Base-by-base conservation (phyloP, 2,888 invertebrate genomes). In the Chaetoderma sp. region DNA sequence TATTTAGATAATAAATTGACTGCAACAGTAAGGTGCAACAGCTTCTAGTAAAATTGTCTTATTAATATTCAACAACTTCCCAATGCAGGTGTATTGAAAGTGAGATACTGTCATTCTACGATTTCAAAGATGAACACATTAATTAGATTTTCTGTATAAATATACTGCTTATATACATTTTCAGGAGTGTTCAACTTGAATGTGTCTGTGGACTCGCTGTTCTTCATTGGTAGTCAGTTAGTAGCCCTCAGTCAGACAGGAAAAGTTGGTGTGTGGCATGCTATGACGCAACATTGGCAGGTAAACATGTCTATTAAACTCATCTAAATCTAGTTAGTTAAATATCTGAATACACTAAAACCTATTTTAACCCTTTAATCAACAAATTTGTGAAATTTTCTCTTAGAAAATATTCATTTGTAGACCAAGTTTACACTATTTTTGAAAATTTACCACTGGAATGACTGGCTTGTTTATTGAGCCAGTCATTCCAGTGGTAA, bases 251-350 rank as follows among this genome's bases (percentile, higher is more conserved):
- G 96, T 47, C 92, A 93, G 1, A 92, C 92, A 6, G 95, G 95
- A 4, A 97, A 97, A 88, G 94, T 98, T 25, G 98, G 98, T 1
- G 98, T 98, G n/a, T 98, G 98, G 98, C 98, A 98, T 87, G 95
- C 97, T 0, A 97, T 97, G 93, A 96, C 97, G 0, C 96, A 97
- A 81, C 96, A 98, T 87, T 98, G 98, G 96, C 98, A 98, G 89
- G 88, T 88, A 72, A n/a, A n/a, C 6, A 45, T 23, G 6, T 10
- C 6, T 18, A 8, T 23, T 45, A 8, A 10, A n/a, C 18, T 18
- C 21, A n/a, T 10, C 18, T 6, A 45, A 45, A 10, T n/a, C 57
- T 65, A 45, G n/a, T n/a, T n/a, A n/a, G n/a, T n/a, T n/a, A n/a
- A n/a, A n/a, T n/a, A n/a, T n/a, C n/a, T n/a, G n/a, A n/a, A n/a